These are phyloP conservation scores for Epistrophe eligans DNA, from an alignment of 2,888 invertebrate species.

Conservation along the genomic window DNA sequence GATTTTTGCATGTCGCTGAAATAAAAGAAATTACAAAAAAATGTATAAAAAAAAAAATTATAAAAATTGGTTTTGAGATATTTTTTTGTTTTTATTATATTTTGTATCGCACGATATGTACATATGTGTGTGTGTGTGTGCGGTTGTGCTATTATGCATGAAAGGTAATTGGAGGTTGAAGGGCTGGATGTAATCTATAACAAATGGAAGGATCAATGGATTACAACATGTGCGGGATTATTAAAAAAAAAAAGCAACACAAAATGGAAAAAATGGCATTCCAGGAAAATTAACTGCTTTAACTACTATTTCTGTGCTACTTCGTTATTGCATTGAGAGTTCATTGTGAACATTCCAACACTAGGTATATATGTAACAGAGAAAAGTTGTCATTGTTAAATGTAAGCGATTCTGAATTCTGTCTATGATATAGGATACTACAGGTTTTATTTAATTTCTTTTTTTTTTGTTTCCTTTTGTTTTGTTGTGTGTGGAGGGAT, in stretches of 20 bases:
- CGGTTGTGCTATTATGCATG: conserved; percentile 33
- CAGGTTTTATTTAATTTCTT: neutral
- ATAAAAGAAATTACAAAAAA: conserved; percentile 56
- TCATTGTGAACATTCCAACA: conserved; percentile 20
- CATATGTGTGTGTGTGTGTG: neutral
- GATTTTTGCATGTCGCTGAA: conserved; percentile 89
- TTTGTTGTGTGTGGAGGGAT: neutral
- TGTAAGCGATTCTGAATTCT: neutral
- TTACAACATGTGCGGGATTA: conserved; percentile 30
- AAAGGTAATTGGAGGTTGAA: conserved; percentile 9
- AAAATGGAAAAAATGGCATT: conserved; percentile 10
- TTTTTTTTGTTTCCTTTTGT: neutral
- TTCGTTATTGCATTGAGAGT: conserved; percentile 18
- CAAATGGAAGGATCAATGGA: conserved; percentile 41
- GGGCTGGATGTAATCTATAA: conserved; percentile 33
- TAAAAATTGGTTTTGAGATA: conserved; percentile 40
- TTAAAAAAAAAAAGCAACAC: conserved; percentile 4
- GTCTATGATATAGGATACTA: neutral
- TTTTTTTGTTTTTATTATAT: conserved; percentile 21
- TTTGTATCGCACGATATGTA: conserved; percentile 17
- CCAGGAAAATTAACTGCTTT: conserved; percentile 36
- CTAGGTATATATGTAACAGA: neutral
- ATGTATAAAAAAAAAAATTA: conserved; percentile 11
- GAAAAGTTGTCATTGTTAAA: neutral
- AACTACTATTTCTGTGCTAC: conserved; percentile 3